These are phyloP conservation scores for Leptogaster cylindrica DNA, from an alignment of 2,888 invertebrate species.

Conservation along the genomic window DNA sequence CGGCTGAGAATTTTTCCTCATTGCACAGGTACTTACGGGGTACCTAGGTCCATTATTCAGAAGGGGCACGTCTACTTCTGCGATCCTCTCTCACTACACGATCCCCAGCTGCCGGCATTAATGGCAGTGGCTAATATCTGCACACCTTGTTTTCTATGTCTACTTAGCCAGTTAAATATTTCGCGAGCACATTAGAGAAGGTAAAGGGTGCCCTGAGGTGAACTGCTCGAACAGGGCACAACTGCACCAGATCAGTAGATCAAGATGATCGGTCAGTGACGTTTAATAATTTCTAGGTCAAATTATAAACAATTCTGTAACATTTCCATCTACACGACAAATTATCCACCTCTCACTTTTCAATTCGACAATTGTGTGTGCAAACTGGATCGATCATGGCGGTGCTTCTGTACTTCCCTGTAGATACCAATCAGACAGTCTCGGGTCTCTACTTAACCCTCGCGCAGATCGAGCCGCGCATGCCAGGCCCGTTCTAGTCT, in stretches of 20 bases:
- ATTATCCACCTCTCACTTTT: conserved; percentile 24
- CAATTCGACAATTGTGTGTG: conserved; percentile 5
- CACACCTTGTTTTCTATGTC: background rate
- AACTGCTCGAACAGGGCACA: background rate
- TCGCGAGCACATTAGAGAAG: conserved; percentile 19
- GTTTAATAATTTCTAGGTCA: conserved; percentile 31
- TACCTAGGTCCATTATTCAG: conserved; percentile 9
- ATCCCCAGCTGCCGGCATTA: too few species aligned
- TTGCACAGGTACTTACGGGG: background rate
- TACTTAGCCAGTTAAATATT: background rate
- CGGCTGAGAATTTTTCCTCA: conserved; percentile 21
- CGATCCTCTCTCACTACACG: background rate
- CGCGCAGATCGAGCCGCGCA: background rate
- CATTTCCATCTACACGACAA: background rate
- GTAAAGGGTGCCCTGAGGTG: background rate
- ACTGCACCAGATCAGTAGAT: background rate
- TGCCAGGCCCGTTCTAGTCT: conserved; percentile 1
- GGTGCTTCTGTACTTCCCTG: conserved; percentile 25
- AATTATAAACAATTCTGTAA: conserved; percentile 8
- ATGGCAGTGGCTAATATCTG: conserved; percentile 12
- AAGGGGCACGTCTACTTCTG: conserved; percentile 1
- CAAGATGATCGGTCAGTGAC: conserved; percentile 30
- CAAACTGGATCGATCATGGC: conserved; percentile 16
- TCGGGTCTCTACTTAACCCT: background rate
- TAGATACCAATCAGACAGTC: background rate